These are phyloP conservation scores for Tragelaphus eurycerus DNA, from an alignment of 2,797 vertebrate species.

Conservation along the genomic window DNA sequence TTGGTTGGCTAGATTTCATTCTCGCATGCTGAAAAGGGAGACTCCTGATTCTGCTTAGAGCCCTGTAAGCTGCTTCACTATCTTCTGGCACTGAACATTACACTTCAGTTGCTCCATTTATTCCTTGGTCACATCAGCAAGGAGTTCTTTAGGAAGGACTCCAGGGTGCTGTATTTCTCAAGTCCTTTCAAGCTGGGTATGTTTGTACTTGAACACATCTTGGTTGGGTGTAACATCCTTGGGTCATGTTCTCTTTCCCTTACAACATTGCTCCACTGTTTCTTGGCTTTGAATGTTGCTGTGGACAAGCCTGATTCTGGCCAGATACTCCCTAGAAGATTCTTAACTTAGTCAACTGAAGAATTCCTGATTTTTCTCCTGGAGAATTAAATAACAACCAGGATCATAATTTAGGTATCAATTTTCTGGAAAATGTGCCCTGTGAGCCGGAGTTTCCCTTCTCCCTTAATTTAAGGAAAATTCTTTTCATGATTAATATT, in stretches of 20 bases:
- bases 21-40: constrained; percentile 18
- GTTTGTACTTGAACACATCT: background rate
- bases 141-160: background rate
- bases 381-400: background rate
- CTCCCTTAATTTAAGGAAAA: background rate
- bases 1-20: constrained; percentile 27
- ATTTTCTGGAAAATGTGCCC: background rate
- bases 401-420: background rate
- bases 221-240: background rate
- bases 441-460: background rate
- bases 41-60: background rate
- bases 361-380: background rate
- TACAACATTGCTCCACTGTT: background rate
- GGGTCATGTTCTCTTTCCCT: background rate
- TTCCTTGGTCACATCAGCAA: background rate
- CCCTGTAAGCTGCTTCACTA: background rate
- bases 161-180: background rate
- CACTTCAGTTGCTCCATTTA: background rate
- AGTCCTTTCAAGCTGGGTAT: background rate
- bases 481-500: background rate
- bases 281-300: background rate
- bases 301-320: background rate
- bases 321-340: background rate
- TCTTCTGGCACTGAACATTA: background rate
- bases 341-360: background rate